Evolutionary conservation across 2,888 invertebrate genomes (phyloP), one percentile per base, ranked within the genome.

Genomic region (Hydrotaea diabolus): DNA sequence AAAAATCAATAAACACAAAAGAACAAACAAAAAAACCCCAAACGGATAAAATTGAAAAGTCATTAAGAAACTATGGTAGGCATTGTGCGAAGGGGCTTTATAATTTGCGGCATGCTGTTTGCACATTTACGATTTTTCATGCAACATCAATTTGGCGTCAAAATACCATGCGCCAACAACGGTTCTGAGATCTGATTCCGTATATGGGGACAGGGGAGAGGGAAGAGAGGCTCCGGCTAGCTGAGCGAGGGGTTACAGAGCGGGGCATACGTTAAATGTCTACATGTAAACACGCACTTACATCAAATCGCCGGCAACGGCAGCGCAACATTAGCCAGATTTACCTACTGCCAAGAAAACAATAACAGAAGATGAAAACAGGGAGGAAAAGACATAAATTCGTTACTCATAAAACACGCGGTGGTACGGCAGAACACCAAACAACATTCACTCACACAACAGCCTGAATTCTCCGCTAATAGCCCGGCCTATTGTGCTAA

Each of bases 61-160:
- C 66, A 66, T 66, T 39, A 66, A 66, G 31, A 62, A 66, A 11
- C 17, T 13, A 39, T 31, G 31, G 3, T 8, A 8, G 39, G 13
- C 39, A 39, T 39, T n/a, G n/a, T n/a, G n/a, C n/a, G 13, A 31
- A 23, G 66, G 64, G 19, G 39, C 69, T 15, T 43, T 59, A 73
- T 85, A 85, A 78, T 81, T 81, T 85, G 43, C 66, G 21, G 73
- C 81, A 79, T 59, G 78, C 49, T 73, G 81, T 73, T 81, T 81
- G 73, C 73, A 73, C 76, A 81, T 81, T 85, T 79, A 75, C 36
- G 73, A 85, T 78, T 73, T 53, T 79, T 62, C 64, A 72, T 66
- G 79, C 76, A 19, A 31, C 59, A 76, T 57, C 64, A 76, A 78
- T 79, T 85, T 81, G 84, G 78, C 84, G 81, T 78, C 76, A 73